phyloP scores from a whole-genome alignment of 2,113 vertebrate genomes.

The Eonycteris spelaea region DNA sequence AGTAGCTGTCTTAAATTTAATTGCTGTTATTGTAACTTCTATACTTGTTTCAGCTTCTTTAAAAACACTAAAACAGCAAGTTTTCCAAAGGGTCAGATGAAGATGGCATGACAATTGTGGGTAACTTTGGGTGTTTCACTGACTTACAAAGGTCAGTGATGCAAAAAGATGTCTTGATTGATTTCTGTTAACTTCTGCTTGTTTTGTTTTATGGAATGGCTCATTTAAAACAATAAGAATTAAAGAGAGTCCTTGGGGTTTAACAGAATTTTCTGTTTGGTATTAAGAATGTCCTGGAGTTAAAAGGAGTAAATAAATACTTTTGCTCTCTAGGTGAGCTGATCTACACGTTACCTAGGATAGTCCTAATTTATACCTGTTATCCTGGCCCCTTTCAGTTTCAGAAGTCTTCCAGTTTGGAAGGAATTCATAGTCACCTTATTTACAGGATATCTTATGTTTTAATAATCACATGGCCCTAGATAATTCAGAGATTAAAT shows the following conservation, averaged over 20 bases:
- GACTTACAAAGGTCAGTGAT: background rate
- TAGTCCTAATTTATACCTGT: background rate
- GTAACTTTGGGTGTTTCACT: background rate
- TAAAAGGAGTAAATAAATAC: background rate
- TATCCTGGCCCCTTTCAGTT: background rate
- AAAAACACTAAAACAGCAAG: background rate
- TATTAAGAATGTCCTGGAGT: background rate
- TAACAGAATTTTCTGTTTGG: background rate
- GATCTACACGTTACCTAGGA: background rate
- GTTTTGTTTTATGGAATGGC: background rate
- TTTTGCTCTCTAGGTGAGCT: background rate
- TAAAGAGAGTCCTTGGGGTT: background rate
- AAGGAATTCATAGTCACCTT: background rate
- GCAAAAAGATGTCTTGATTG: background rate
- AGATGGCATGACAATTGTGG: background rate
- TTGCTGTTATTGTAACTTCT: background rate
- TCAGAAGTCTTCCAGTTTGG: background rate
- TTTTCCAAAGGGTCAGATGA: background rate
- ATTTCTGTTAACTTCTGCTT: background rate
- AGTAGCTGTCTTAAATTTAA: background rate
- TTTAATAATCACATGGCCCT: background rate
- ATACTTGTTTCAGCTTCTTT: background rate
- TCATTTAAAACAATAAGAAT: background rate
- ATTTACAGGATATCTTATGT: background rate
- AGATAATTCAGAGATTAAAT: constrained; percentile 27